These are phyloP conservation scores for Crypturellus tataupa DNA, from an alignment of 2,797 vertebrate genomes.

Conservation along the genomic window DNA sequence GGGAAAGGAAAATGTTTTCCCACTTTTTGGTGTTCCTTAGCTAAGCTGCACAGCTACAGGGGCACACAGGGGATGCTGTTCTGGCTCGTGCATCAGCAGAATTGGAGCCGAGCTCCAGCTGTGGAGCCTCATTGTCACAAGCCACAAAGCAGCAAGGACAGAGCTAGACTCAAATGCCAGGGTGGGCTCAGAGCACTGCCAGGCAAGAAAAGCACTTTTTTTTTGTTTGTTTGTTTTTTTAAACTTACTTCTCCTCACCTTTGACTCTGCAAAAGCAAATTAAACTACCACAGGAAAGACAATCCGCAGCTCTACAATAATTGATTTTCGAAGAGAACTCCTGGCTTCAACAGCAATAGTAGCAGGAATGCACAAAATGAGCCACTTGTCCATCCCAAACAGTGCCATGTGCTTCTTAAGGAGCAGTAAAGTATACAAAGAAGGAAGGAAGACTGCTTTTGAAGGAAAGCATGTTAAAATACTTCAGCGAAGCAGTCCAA, in stretches of 20 bases:
- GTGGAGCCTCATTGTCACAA: background rate
- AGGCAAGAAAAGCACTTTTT: constrained; percentile 14
- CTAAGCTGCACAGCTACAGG: background rate
- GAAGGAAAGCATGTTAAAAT: constrained; percentile 17
- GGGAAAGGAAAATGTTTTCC: background rate
- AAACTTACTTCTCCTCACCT: constrained; percentile 45
- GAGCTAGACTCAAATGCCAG: background rate
- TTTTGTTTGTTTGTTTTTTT: too few relatives aligned
- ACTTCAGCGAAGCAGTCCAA: constrained; percentile 21
- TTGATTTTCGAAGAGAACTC: constrained; percentile 18
- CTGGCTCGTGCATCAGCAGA: background rate
- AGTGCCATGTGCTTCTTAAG: constrained; percentile 1
- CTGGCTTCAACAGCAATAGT: constrained; percentile 39
- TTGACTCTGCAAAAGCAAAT: constrained; percentile 40
- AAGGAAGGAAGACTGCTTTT: background rate
- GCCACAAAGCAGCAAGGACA: constrained; percentile 5
- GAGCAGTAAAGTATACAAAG: background rate
- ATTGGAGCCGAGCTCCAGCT: background rate
- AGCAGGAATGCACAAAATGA: background rate
- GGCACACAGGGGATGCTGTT: background rate
- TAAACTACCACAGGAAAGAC: constrained; percentile 55
- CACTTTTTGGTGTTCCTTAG: background rate
- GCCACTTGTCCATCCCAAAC: background rate
- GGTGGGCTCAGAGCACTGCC: background rate
- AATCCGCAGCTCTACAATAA: constrained; percentile 29